Conservation (phyloP, 2,888 invertebrate species). For the Leptinotarsa juncta region DNA sequence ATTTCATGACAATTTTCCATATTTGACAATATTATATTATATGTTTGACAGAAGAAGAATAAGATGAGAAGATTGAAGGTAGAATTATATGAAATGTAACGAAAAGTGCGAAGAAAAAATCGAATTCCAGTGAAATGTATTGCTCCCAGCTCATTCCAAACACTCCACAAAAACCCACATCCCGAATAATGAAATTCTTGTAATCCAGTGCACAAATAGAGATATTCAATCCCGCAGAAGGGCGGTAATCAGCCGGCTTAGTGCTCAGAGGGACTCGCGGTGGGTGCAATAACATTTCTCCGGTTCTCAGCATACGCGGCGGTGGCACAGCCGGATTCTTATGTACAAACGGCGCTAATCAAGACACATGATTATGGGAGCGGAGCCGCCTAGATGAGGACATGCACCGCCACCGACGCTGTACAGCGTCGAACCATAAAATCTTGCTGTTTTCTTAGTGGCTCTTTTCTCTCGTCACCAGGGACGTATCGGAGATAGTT, state of each 20-base stretch:
- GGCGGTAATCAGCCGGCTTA: constrained; percentile 47
- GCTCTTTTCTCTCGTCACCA: constrained; percentile 24
- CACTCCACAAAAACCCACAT: constrained; percentile 25
- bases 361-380: constrained; percentile 67
- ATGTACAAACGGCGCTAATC: constrained; percentile 66
- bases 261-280: constrained; percentile 31
- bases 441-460: constrained; percentile 47
- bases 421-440: constrained; percentile 56
- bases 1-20: too few relatives aligned
- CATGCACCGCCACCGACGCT: constrained; percentile 56
- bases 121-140: too few relatives aligned
- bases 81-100: too few relatives aligned
- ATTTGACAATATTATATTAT: too few relatives aligned
- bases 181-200: constrained; percentile 45
- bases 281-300: constrained; percentile 58
- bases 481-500: constrained; percentile 25
- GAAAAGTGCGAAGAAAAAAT: too few relatives aligned
- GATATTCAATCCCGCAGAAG: constrained; percentile 49
- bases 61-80: too few relatives aligned
- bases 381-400: constrained; percentile 58
- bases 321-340: constrained; percentile 55
- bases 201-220: constrained; percentile 51
- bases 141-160: constrained; percentile 5
- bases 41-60: too few relatives aligned
- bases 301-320: constrained; percentile 29